phyloP scores from a whole-genome alignment of 2,113 vertebrate genomes.

The Loxodonta africana region DNA sequence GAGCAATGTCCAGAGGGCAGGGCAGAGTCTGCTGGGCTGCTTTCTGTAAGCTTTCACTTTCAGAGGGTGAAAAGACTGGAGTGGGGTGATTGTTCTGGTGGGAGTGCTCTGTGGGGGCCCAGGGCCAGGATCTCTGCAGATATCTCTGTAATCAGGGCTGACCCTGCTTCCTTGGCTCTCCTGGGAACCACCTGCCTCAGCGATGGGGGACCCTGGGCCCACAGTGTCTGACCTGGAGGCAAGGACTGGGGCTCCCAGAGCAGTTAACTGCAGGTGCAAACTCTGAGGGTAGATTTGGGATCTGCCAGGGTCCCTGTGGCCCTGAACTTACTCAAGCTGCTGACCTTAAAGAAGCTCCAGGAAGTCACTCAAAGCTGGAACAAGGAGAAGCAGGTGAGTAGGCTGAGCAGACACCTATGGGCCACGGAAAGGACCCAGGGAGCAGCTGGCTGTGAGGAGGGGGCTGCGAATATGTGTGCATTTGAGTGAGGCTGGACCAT shows the following conservation, averaged over 20 bases:
- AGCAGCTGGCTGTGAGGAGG: not conserved
- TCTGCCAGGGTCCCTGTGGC: too few species aligned
- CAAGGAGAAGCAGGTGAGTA: not conserved
- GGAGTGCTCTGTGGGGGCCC: fast-evolving
- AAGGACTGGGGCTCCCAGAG: too few species aligned
- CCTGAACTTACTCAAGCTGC: not conserved
- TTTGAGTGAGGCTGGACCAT: too few species aligned
- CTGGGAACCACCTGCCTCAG: not conserved
- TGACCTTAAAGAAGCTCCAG: not conserved
- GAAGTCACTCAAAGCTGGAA: not conserved
- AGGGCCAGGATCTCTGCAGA: fast-evolving
- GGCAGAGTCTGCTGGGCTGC: not conserved
- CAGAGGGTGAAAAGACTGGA: not conserved
- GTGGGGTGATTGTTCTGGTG: fast-evolving
- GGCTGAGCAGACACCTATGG: not conserved
- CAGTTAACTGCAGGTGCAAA: too few species aligned
- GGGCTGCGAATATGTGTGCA: not conserved
- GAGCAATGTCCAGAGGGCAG: not conserved
- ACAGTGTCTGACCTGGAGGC: not conserved
- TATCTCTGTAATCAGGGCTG: too few species aligned
- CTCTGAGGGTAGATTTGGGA: too few species aligned
- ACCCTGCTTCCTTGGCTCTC: not conserved
- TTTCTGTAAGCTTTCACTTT: not conserved
- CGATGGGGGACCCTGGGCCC: not conserved
- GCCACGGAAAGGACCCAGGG: not conserved